Evolutionary conservation across 2,888 invertebrate genomes (phyloP), one percentile per base, ranked within the genome.

Genomic region (Graphium colonna): DNA sequence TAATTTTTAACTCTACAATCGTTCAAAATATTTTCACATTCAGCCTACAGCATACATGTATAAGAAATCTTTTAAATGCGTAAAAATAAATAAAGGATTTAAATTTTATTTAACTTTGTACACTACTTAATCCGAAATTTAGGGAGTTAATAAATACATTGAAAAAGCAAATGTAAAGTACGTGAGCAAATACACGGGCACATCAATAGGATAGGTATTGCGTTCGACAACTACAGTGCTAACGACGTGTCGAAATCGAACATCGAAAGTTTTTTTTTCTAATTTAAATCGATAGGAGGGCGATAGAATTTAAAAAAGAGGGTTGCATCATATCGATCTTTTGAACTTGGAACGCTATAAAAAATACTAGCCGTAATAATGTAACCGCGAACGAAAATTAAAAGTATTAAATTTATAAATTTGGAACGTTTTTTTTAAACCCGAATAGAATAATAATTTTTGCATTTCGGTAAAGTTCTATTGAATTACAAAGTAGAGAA

Each of bases 211-310:
- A 70, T 68, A 72, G 64, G 64, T 67, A 69, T 69, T 69, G 74
- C 58, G 53, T 52, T 50, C 62, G 67, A 69, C 71, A 72, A 73
- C 70, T 61, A 58, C 60, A 57, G 61, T 52, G 62, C 72, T 69
- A 75, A 71, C 67, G 68, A 72, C 71, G 72, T 73, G 78, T 78
- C 82, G 80, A 69, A 69, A 60, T 76, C 77, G 75, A 79, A 74
- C 73, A 73, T 81, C 79, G 77, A 82, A 82, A n/a, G n/a, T 73
- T 71, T 77, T 46, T 49, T 43, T 79, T 81, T 80, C 77, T 79
- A 81, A 82, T 84, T 82, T 80, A 75, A 81, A 82, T 83, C 79
- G 77, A 83, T 79, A 52, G 65, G 74, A 68, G 70, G 73, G 71
- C 69, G 67, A 21, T 8, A 18, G 36, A 10, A 45, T 45, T 62